These are phyloP conservation scores for Meiosimyza platycephala DNA, from an alignment of 2,888 invertebrate species.

Conservation along the genomic window DNA sequence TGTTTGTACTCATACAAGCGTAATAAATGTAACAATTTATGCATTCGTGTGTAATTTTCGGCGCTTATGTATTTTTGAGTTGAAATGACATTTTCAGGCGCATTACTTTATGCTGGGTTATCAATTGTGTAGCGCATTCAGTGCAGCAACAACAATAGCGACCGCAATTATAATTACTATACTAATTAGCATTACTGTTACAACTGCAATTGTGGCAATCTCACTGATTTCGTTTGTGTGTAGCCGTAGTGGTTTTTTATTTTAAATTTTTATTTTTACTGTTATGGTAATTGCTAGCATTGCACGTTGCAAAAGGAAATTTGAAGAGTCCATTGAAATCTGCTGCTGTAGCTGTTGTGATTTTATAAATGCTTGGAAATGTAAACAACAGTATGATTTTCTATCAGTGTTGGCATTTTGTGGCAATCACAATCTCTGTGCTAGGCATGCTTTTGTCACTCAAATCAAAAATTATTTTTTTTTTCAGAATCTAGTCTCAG, in stretches of 20 bases:
- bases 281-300: background rate
- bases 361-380: too few relatives aligned
- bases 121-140: background rate
- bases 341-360: background rate
- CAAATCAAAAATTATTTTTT: background rate
- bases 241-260: background rate
- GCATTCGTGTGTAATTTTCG: too few relatives aligned
- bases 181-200: slow-evolving; percentile 21
- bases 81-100: too few relatives aligned
- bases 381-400: too few relatives aligned
- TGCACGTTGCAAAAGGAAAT: too few relatives aligned
- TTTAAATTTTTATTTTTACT: background rate
- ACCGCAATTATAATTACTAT: slow-evolving; percentile 12
- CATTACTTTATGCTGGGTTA: background rate
- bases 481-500: background rate
- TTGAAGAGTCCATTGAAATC: too few relatives aligned
- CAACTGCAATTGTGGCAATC: background rate
- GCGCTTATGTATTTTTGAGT: too few relatives aligned
- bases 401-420: background rate
- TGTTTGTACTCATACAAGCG: too few relatives aligned
- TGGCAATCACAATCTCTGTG: background rate
- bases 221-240: background rate
- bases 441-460: background rate
- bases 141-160: background rate
- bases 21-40: too few relatives aligned